These are phyloP conservation scores for Thereuonema tuberculata DNA, from an alignment of 1,140 invertebrate genomes.

Conservation along the genomic window DNA sequence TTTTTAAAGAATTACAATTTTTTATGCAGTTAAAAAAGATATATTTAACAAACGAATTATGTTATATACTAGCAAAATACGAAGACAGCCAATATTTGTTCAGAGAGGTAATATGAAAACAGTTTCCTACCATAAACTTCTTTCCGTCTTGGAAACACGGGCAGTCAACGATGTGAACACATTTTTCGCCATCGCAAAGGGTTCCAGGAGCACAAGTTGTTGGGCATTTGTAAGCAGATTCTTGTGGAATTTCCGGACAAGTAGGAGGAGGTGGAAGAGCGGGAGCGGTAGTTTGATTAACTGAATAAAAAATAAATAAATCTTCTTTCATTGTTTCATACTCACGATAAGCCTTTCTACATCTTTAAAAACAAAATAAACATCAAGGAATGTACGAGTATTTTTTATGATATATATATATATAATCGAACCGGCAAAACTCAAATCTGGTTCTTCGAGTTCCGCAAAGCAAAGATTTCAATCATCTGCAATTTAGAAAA, in stretches of 20 bases:
- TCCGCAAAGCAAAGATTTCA: too few species aligned
- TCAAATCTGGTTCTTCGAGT: too few species aligned
- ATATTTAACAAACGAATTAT: neutral
- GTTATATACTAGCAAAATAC: neutral
- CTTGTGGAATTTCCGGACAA: conserved; percentile 33
- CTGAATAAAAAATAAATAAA: conserved; percentile 3
- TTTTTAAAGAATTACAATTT: neutral
- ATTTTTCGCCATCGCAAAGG: conserved; percentile 56
- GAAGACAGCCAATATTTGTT: neutral
- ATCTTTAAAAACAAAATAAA: too few species aligned
- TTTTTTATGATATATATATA: neutral
- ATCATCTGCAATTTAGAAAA: too few species aligned
- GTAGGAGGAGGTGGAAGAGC: conserved; percentile 19
- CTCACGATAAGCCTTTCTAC: too few species aligned
- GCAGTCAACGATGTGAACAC: conserved; percentile 50
- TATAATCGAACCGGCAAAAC: neutral
- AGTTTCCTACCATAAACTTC: conserved; percentile 34
- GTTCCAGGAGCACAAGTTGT: conserved; percentile 26
- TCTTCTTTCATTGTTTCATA: neutral
- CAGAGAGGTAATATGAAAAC: neutral
- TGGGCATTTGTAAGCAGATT: conserved; percentile 21
- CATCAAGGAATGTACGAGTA: too few species aligned
- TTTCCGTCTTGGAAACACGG: conserved; percentile 53
- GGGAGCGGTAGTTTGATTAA: conserved; percentile 18
- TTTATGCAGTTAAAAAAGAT: neutral